phyloP scores from a whole-genome alignment of 2,888 invertebrate species.

The Macroteleia sp. region DNA sequence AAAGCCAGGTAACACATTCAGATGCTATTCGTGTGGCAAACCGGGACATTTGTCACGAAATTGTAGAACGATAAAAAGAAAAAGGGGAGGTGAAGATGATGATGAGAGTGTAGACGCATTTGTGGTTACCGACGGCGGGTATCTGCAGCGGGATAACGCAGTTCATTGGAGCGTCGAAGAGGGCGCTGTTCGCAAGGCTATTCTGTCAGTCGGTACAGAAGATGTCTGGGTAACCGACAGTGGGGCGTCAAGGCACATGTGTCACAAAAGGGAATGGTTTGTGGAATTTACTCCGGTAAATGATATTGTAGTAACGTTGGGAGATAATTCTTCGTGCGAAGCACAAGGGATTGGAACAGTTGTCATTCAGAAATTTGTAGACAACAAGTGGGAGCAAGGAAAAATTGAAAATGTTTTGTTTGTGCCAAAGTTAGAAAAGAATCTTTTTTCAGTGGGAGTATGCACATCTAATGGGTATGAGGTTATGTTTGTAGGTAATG shows the following conservation, averaged over 20 bases:
- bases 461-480: slow-evolving; percentile 7
- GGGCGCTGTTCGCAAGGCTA: background rate
- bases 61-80: background rate
- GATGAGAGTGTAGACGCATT: too few species aligned
- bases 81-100: too few species aligned
- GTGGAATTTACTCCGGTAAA: background rate
- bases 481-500: background rate
- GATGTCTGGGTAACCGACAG: background rate
- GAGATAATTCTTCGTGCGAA: background rate
- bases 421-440: slow-evolving; percentile 25
- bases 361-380: background rate
- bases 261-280: background rate
- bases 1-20: too few species aligned
- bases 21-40: background rate
- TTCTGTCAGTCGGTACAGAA: too few species aligned
- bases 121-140: background rate
- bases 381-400: background rate
- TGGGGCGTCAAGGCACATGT: background rate
- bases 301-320: background rate
- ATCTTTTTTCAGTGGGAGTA: slow-evolving; percentile 46
- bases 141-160: too few species aligned
- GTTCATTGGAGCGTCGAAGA: background rate
- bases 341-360: background rate
- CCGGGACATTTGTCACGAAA: background rate
- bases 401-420: background rate